Base-by-base conservation (phyloP, 2,888 invertebrate genomes). In the Tenthredo livida region DNA sequence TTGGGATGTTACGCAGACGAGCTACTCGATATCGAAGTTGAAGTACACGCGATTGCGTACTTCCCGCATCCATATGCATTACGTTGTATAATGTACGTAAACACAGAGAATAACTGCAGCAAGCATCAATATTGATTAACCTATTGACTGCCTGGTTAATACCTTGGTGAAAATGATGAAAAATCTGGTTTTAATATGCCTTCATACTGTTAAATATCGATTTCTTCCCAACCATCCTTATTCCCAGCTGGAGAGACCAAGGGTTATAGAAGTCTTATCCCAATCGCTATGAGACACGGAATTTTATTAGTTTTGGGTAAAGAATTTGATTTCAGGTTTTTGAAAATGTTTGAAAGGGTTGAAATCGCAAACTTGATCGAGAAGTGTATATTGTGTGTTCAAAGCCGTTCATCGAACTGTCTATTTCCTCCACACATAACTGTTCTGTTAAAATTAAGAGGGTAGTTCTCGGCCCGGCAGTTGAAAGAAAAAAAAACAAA, bases 1-100 rank as follows among this genome's bases (percentile, higher is more conserved):
- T 4, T 33, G 3, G 33, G 33, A 33, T 43, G 72, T 1, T 40
- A 73, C 43, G 72, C 72, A 40, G 21, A 73, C 29, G 72, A 43
- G 72, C 12, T 43, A 43, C 43, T 73, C 72, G 6, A 73, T 73
- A 43, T 73, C 21, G 72, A 43, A 73, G 21, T n/a, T 73, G 21
- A 40, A 73, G 43, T 43, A 73, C 10, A 40, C 43, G 43, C 72
- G 43, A 43, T 43, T 40, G 72, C 72, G 43, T 43, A 37, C n/a
- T 43, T 73, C 2, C 72, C 72, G 15, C 15, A 73, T 43, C 21
- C 40, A 25, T 25, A 73, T 73, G 43, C 43, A 43, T 43, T 67
- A 72, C n/a, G 25, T 7, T 17, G 77, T 77, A 37, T 47, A 29
- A 77, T 77, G 50, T 77, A n/a, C 15, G 54, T 54, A 21, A 17